Evolutionary conservation across 53 echinoderm and acorn worm genomes (phyloP).

Genomic region (Patiria pectinifera): DNA sequence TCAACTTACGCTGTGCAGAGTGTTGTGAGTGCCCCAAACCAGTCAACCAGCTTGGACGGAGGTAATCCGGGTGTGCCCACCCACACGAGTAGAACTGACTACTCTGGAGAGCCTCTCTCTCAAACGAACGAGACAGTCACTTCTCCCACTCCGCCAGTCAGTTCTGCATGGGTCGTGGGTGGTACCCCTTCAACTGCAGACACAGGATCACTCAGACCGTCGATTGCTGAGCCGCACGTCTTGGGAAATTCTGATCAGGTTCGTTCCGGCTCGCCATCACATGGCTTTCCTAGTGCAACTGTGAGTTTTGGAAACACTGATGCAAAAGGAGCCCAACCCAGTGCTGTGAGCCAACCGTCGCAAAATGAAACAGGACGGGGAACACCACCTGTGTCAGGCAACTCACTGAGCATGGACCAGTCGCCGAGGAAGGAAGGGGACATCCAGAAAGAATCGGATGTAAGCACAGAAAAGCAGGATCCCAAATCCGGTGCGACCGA

Average conservation of each 20-base stretch:
- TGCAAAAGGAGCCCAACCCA: not conserved
- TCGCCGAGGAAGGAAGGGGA: constrained; percentile 2
- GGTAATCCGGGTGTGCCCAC: not conserved
- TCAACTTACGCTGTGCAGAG: not conserved
- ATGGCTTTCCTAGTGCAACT: not conserved
- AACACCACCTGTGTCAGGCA: not conserved
- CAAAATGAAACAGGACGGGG: not conserved
- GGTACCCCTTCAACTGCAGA: not conserved
- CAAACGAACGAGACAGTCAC: not conserved
- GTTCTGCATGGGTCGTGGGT: not conserved
- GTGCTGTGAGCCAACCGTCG: not conserved
- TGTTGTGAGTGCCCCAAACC: not conserved
- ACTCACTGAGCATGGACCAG: not conserved
- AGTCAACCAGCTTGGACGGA: not conserved
- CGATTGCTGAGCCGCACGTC: not conserved
- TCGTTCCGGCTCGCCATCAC: not conserved
- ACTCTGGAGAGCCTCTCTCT: not conserved
- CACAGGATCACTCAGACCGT: not conserved
- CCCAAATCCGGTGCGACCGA: not conserved
- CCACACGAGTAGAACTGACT: not conserved
- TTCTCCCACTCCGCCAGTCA: not conserved
- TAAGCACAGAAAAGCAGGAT: not conserved
- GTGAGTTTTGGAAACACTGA: not conserved
- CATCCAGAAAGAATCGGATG: constrained; percentile 21
- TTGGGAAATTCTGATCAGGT: not conserved